phyloP scores from a whole-genome alignment of 1,140 invertebrate genomes.

The Drosophila arawakana region DNA sequence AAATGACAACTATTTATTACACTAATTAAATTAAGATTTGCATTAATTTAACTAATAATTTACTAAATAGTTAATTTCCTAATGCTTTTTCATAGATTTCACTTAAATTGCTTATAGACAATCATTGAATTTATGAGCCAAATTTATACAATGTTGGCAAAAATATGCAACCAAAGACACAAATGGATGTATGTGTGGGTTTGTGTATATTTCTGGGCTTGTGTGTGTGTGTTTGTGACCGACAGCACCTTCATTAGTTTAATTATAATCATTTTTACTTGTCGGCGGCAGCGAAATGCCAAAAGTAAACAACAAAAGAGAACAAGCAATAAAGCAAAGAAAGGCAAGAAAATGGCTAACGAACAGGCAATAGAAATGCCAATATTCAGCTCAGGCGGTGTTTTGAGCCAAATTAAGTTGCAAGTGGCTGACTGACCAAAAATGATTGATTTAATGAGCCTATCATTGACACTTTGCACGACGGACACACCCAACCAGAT shows the following conservation, averaged over 20 bases:
- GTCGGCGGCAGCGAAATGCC: slow-evolving; percentile 48
- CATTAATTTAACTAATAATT: no score
- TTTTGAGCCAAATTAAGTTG: slow-evolving; percentile 45
- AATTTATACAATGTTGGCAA: slow-evolving; percentile 7
- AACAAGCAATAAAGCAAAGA: slow-evolving; percentile 38
- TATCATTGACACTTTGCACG: slow-evolving; percentile 63
- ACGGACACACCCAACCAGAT: slow-evolving; percentile 34
- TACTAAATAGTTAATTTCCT: background rate
- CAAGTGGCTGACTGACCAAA: slow-evolving; percentile 69
- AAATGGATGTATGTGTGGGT: background rate
- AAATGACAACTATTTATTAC: no score
- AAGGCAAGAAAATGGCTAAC: slow-evolving; percentile 28
- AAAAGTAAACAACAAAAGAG: slow-evolving; percentile 54
- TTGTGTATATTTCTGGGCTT: background rate
- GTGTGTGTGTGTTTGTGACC: slow-evolving; percentile 8
- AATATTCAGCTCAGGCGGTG: slow-evolving; percentile 15
- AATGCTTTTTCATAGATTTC: background rate
- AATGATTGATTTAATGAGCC: slow-evolving; percentile 75
- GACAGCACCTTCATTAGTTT: slow-evolving; percentile 58
- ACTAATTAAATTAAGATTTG: no score
- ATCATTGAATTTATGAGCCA: slow-evolving; percentile 1
- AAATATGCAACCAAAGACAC: background rate
- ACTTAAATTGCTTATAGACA: background rate
- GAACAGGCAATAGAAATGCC: slow-evolving; percentile 33
- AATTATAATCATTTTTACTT: slow-evolving; percentile 72